These are phyloP conservation scores for Crambe crambe DNA, from an alignment of 37 sponge, comb jelly and placozoan species.

Conservation along the genomic window DNA sequence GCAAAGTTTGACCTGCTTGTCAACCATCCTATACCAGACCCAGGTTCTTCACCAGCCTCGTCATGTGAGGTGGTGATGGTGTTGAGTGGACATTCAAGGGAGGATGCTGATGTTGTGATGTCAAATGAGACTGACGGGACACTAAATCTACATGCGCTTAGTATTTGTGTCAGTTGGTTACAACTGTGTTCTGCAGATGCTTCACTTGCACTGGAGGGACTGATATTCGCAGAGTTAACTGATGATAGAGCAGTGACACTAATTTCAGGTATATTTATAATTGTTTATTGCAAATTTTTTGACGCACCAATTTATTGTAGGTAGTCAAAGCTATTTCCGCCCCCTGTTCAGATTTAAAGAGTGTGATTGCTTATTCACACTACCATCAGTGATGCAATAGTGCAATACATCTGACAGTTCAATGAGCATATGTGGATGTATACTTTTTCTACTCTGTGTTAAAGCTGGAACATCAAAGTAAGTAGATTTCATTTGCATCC, in stretches of 20 bases:
- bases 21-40: conserved; percentile 3
- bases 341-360: conserved; percentile 5
- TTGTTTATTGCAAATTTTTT: not conserved
- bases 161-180: not conserved
- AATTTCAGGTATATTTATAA: not conserved
- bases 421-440: not conserved
- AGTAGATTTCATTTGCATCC: too few relatives aligned
- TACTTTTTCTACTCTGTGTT: conserved; percentile 1
- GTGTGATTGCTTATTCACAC: conserved; percentile 8
- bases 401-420: not conserved
- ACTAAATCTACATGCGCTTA: not conserved
- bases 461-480: not conserved
- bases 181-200: conserved; percentile 9
- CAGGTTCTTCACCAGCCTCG: not conserved
- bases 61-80: conserved; percentile 3
- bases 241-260: not conserved
- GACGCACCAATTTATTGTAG: conserved; percentile 5
- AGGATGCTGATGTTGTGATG: conserved; percentile 4
- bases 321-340: conserved; percentile 4
- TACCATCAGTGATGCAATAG: conserved; percentile 8
- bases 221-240: conserved; percentile 2
- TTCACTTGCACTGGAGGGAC: conserved; percentile 6
- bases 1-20: conserved; percentile 14
- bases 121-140: conserved; percentile 8
- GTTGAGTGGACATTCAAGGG: not conserved